These are phyloP conservation scores for Leistus spinibarbis DNA, from an alignment of 2,888 invertebrate species.

Conservation along the genomic window DNA sequence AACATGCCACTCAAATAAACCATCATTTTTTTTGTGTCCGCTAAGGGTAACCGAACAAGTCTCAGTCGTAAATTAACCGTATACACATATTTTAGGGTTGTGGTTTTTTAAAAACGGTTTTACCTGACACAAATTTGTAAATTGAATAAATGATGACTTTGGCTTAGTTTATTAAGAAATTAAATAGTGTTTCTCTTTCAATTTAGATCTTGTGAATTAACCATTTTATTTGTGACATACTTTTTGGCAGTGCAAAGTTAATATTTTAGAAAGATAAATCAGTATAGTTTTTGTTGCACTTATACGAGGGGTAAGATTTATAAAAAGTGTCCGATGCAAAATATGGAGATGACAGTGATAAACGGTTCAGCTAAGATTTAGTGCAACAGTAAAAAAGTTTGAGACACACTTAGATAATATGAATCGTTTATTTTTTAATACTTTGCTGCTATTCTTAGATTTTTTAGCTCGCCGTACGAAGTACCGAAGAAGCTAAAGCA, in stretches of 20 bases:
- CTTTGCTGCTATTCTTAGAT: neutral
- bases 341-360: slow-evolving; percentile 39
- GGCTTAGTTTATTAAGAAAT: neutral
- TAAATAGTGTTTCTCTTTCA: neutral
- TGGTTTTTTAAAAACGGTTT: neutral
- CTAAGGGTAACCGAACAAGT: neutral
- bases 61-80: neutral
- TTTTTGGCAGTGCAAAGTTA: neutral
- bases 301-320: neutral
- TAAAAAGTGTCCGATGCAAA: slow-evolving; percentile 39
- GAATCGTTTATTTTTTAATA: neutral
- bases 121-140: neutral
- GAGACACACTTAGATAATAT: neutral
- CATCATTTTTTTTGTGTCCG: neutral
- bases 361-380: slow-evolving; percentile 37
- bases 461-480: no score
- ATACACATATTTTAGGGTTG: neutral
- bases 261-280: slow-evolving; percentile 7
- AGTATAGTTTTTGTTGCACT: neutral
- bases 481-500: no score
- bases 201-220: neutral
- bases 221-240: neutral
- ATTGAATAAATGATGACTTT: neutral
- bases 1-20: neutral
- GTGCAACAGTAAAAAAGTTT: slow-evolving; percentile 3